Percentiles rank a stretch among this genome's conserved stretches.
Evolutionary conservation across 1,140 invertebrate genomes (phyloP).

Genomic region (Leucophenga varia): DNA sequence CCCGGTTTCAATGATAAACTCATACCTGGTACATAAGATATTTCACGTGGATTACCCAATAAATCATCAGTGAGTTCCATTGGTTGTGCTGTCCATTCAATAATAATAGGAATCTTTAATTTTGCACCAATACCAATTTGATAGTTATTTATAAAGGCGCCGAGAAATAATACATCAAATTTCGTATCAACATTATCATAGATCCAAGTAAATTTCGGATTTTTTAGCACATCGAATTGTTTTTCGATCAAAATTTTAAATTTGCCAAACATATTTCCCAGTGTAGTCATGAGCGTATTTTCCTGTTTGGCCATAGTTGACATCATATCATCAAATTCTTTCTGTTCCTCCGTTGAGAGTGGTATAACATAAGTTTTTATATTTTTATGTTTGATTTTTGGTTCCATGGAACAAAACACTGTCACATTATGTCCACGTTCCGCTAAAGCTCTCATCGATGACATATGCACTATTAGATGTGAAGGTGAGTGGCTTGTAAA

Average conservation of each 20-base stretch:
- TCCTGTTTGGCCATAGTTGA: conserved; percentile 5
- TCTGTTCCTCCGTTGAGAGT: conserved; percentile 8
- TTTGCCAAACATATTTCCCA: conserved; percentile 23
- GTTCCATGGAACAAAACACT: conserved; percentile 13
- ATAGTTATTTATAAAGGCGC: conserved; percentile 42
- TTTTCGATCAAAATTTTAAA: conserved; percentile 25
- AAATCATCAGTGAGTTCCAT: conserved; percentile 13
- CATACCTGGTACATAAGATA: conserved; percentile 35
- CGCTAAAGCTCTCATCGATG: conserved; percentile 19
- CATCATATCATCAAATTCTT: conserved; percentile 5
- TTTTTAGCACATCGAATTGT: conserved; percentile 36
- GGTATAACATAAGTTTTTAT: conserved; percentile 22
- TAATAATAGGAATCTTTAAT: conserved; percentile 32
- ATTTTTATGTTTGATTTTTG: conserved; percentile 22
- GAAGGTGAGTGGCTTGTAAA: conserved; percentile 28
- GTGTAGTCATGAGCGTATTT: conserved; percentile 20
- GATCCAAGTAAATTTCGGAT: conserved; percentile 32
- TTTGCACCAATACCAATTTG: conserved; percentile 37
- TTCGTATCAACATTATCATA: conserved; percentile 34
- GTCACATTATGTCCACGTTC: conserved; percentile 35
- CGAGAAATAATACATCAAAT: conserved; percentile 45
- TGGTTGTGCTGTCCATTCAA: conserved; percentile 29
- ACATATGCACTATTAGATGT: conserved; percentile 33
- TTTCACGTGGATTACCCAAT: conserved; percentile 34
- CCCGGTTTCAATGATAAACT: conserved; percentile 19